Base-by-base conservation (phyloP, 2,113 vertebrate species). In the Nipponia nippon region DNA sequence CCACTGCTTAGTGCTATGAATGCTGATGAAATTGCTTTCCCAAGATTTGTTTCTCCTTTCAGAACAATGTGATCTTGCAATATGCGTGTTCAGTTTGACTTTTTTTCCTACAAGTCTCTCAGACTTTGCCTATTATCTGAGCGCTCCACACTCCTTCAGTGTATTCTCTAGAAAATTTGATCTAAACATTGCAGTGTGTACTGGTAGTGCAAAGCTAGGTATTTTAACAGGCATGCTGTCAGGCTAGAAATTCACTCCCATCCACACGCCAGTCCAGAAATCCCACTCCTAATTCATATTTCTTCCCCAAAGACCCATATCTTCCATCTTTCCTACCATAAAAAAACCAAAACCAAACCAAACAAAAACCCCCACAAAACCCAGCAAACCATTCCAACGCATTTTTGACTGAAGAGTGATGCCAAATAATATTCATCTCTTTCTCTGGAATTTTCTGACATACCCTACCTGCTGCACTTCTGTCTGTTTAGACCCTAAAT, bases 11-110 rank as follows among this genome's bases (percentile, higher is more conserved):
- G 32, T 73, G 91, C 49, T 42, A 42, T 50, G 91, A 93, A 93
- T 96, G 78, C 81, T 91, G 77, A 95, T 97, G 70, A 89, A 95
- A 93, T 36, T 30, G 77, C 89, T 87, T 76, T 87, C 93, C 49
- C 67, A 91, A 94, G 91, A 91, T 53, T 61, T 80, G 62, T 93
- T 94, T 94, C 72, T 75, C 82, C 81, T 65, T 73, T 91, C 44
- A 38, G 36, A 89, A 87, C 65, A 92, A 79, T 46, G 79, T 23
- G 56, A 87, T 76, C 83, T 77, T 81, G 42, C 34, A 86, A 73
- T 66, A 61, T 47, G n/a, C 2, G 13, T 38, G 17, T 50, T 93
- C 34, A 9, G 58, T 55, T 47, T 55, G 49, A 29, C n/a, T 61
- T 59, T 75, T 38, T 75, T 36, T 36, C 1, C 65, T 47, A 21